Percentiles rank a stretch among this genome's conserved stretches.
phyloP scores from a whole-genome alignment of 1,140 invertebrate genomes.

The Brachionus koreanus region DNA sequence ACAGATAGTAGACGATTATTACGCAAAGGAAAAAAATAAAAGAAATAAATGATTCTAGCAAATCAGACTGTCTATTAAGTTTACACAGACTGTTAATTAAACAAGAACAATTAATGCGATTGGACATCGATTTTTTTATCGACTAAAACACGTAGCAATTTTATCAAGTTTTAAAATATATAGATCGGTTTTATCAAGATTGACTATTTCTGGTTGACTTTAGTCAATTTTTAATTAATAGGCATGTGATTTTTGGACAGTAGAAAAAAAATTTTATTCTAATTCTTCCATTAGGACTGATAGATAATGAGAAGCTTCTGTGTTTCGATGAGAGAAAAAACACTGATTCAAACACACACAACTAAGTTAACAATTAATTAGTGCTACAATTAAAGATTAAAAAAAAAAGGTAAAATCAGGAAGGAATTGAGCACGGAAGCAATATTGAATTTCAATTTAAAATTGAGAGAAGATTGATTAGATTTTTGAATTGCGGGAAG shows the following conservation, averaged over 20 bases:
- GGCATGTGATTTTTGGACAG: neutral
- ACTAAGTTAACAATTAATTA: neutral
- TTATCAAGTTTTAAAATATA: neutral
- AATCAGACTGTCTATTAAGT: slow-evolving; percentile 34
- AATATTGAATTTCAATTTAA: neutral
- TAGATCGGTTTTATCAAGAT: neutral
- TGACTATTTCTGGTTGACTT: neutral
- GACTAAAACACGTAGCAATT: neutral
- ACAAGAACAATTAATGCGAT: neutral
- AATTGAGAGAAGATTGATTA: neutral
- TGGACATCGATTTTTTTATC: neutral
- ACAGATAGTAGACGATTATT: slow-evolving; percentile 31
- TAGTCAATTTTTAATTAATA: neutral
- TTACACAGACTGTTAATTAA: slow-evolving; percentile 3
- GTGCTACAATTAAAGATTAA: neutral
- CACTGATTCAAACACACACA: neutral
- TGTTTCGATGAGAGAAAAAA: neutral
- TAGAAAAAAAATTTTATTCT: neutral
- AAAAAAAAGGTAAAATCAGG: neutral
- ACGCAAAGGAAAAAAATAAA: neutral
- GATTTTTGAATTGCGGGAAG: neutral
- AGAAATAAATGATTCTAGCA: neutral
- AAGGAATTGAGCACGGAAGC: neutral
- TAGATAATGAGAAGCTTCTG: neutral
- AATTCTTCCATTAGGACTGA: too few relatives aligned